Percentiles rank a stretch among this genome's conserved stretches.
These are phyloP conservation scores for Dicyrtomina minuta DNA, from an alignment of 2,888 invertebrate genomes.

Conservation along the genomic window DNA sequence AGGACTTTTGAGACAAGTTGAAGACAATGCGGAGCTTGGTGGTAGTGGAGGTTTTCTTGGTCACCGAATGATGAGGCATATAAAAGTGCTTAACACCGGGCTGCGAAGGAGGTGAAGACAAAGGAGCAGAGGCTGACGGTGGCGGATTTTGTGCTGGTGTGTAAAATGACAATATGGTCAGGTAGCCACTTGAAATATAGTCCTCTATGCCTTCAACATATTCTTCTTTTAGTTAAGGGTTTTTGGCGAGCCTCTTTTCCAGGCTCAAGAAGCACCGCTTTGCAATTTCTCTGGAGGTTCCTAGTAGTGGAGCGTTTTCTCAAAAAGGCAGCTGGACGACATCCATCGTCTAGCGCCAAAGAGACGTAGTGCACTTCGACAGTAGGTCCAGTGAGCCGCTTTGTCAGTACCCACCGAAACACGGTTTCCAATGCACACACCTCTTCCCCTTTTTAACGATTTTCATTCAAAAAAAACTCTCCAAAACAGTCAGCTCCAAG, in stretches of 20 bases:
- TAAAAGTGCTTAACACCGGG: conserved; percentile 38
- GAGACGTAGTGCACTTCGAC: too few species aligned
- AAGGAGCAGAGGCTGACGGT: neutral
- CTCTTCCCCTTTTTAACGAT: too few species aligned
- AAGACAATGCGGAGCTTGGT: conserved; percentile 54
- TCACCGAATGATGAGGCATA: conserved; percentile 54
- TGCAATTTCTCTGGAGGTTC: neutral
- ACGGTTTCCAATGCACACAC: too few species aligned
- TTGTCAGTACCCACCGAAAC: too few species aligned
- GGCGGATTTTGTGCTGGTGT: neutral
- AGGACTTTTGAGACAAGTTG: conserved; percentile 52
- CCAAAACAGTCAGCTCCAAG: too few species aligned
- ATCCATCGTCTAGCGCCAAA: neutral
- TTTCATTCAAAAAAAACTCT: too few species aligned
- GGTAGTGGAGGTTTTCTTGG: conserved; percentile 46
- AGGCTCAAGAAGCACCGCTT: neutral
- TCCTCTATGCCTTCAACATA: neutral
- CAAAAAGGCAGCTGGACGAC: neutral
- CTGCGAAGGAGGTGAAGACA: neutral
- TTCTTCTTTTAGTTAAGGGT: neutral
- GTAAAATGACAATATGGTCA: neutral
- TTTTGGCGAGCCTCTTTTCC: neutral
- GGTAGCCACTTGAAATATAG: neutral
- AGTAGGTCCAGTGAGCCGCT: too few species aligned
- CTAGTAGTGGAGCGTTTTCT: neutral